Evolutionary conservation across 2,113 vertebrate species (phyloP), one percentile per base, ranked within the genome.

Genomic region (Microcebus murinus): DNA sequence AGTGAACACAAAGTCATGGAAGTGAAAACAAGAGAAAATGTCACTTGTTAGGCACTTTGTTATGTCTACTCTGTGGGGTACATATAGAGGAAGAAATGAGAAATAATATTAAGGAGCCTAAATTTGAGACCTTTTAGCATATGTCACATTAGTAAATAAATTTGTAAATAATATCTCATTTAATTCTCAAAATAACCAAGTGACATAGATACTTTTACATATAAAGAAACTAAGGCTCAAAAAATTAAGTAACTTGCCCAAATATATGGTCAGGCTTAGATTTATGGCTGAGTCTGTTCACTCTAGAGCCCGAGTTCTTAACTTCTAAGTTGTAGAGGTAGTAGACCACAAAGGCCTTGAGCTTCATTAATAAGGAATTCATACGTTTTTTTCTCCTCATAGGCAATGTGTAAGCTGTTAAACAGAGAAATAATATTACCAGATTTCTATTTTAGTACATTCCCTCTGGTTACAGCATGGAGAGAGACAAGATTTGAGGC

Each of bases 361-460:
- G 25, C 9, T 89, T 36, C 61, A 67, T 34, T 50, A 77, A 10
- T 39, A 57, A 48, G 68, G 45, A 59, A 9, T 48, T 52, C 29
- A 57, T 31, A 36, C 48, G 12, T 61, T 42, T 61, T 50, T 57
- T 63, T 65, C n/a, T 77, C 29, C 9, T 61, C 63, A 31, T 4
- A 68, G 18, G 27, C 27, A 68, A n/a, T 61, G 6, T 84, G 17
- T 4, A 90, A 74, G 4, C 29, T 59, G 61, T 63, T 67, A 84
- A 57, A n/a, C 65, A 90, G 25, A 85, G 25, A 96, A 52, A 3
- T 86, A 63, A 71, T 42, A 71, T 52, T 50, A 89, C 36, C 25
- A 89, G 18, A 45, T 93, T 94, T 93, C 42, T 76, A 73, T 36
- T 91, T 91, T 71, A 89, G 67, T 67, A 89, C 77, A 74, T 96